Evolutionary conservation across 37 sponge, comb jelly and placozoan species (phyloP).

Genomic region (Halisarca cf. caerulea): DNA sequence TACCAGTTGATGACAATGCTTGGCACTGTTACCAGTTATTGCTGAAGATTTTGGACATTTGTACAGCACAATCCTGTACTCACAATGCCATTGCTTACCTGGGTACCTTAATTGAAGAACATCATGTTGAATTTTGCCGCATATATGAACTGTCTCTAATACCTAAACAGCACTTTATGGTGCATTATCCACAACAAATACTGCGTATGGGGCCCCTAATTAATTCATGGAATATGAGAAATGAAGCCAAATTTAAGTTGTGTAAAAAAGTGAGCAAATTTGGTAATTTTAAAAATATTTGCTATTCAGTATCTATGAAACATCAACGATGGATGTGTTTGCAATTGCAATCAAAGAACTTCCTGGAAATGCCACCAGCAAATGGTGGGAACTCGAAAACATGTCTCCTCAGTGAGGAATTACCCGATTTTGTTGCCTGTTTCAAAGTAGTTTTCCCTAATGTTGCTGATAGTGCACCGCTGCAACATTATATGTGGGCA

Average conservation of each 20-base stretch:
- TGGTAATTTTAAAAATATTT: constrained; percentile 24
- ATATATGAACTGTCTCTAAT: not conserved
- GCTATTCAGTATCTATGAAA: not conserved
- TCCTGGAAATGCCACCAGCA: not conserved
- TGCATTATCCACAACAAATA: constrained; percentile 30
- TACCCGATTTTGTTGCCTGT: too few species aligned
- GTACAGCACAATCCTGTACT: not conserved
- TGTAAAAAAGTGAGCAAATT: not conserved
- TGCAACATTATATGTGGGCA: too few species aligned
- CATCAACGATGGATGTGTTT: constrained; percentile 16
- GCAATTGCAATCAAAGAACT: not conserved
- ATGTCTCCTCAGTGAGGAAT: too few species aligned
- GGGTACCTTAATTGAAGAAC: constrained; percentile 16
- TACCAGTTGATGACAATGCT: not conserved
- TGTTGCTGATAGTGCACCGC: too few species aligned
- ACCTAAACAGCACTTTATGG: constrained; percentile 14
- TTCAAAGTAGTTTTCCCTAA: too few species aligned
- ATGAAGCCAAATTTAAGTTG: constrained; percentile 16
- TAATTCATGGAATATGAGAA: constrained; percentile 20
- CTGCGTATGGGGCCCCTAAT: not conserved
- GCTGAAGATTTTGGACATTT: constrained; percentile 1
- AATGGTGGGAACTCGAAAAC: not conserved
- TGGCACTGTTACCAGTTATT: constrained; percentile 2
- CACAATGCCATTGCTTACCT: not conserved
- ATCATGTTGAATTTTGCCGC: not conserved